phyloP scores from a whole-genome alignment of 35 echinoderm and acorn worm genomes.

The Lytechinus variegatus region DNA sequence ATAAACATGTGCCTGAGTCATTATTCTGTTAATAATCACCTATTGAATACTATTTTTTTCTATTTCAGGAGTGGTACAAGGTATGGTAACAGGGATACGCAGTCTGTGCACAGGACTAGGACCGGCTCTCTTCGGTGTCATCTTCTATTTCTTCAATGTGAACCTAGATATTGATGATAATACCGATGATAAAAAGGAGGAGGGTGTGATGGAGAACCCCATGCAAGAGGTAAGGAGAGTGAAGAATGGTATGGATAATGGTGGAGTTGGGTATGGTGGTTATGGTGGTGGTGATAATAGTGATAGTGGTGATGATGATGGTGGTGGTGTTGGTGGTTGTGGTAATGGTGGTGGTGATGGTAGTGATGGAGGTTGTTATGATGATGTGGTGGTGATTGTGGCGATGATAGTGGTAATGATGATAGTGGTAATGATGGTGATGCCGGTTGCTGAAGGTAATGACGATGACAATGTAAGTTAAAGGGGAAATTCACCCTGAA shows the following conservation, averaged over 20 bases:
- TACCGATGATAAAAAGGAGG: background rate
- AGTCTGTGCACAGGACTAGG: conserved; percentile 97
- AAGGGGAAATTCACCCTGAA: too few species aligned
- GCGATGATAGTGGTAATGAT: background rate
- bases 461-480: too few species aligned
- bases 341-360: background rate
- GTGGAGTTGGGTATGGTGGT: background rate
- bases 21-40: too few species aligned
- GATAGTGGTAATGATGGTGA: background rate
- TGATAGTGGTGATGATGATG: background rate
- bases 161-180: conserved; percentile 63
- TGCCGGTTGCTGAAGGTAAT: too few species aligned
- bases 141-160: conserved; percentile 94
- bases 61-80: conserved; percentile 84
- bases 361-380: background rate
- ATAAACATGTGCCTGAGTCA: conserved; percentile 40
- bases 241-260: background rate
- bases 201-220: conserved; percentile 2
- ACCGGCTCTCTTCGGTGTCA: conserved; percentile 94
- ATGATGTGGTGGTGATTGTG: background rate
- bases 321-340: background rate
- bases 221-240: background rate
- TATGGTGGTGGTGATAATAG: background rate
- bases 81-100: conserved; percentile 97
- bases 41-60: too few species aligned